Evolutionary conservation across 2,888 invertebrate genomes (phyloP), one percentile per base, ranked within the genome.

Genomic region (Limnephilus auricula): DNA sequence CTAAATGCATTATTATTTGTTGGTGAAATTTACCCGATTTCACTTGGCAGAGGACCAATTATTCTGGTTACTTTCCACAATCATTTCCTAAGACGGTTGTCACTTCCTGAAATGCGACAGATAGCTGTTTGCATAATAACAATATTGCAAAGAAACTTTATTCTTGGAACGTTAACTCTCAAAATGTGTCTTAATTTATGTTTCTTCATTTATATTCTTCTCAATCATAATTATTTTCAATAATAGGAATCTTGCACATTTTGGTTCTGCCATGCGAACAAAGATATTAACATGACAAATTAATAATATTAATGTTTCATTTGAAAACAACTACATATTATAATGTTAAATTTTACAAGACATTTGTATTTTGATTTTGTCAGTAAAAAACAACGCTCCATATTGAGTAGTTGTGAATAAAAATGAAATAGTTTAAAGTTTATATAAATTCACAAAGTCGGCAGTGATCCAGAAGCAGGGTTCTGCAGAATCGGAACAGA

Each of bases 21-120:
- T 18, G 50, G 50, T 65, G 50, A 65, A 65, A 65, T 65, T 82
- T 82, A 82, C 34, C 15, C 5, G 18, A 31, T 82, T 82, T 82
- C 82, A 13, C 34, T 82, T 82, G 82, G 82, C 32, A 32, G 31
- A 34, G 13, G 32, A 82, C 18, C 80, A 82, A 82, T 82, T 82
- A 82, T 82, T 82, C 31, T 82, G 82, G 82, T 82, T 82, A 32
- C 82, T 82, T 82, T 82, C 82, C 82, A 82, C 13, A 82, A 82
- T 18, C 32, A 82, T 34, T 30, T 31, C 31, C 32, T 30, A 80
- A 80, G 80, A 82, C 34, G 82, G 31, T 82, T 3, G 32, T 34
- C 18, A 82, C 34, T 82, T 82, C 82, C 82, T 32, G 34, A 32
- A 32, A 34, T 82, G 50, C 25, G 50, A 15, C 50, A 65, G 18